Percentiles rank a stretch among this genome's conserved stretches.
These are phyloP conservation scores for Goniozus legneri DNA, from an alignment of 1,140 invertebrate genomes.

Conservation along the genomic window DNA sequence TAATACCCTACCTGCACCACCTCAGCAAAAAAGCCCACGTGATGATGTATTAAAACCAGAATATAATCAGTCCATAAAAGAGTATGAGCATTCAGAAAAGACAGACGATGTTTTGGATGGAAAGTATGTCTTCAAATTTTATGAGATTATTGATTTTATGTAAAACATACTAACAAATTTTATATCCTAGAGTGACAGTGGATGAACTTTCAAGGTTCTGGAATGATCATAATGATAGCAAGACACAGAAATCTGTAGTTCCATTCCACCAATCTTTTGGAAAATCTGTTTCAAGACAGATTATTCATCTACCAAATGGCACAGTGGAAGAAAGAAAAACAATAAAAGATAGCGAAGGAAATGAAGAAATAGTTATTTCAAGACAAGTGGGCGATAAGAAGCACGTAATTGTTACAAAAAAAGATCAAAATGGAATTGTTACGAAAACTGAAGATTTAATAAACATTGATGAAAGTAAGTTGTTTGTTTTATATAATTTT, in stretches of 20 bases:
- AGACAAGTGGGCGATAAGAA: constrained; percentile 50
- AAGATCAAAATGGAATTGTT: constrained; percentile 49
- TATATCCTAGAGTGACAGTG: constrained; percentile 38
- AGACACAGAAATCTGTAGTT: not conserved
- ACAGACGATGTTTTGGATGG: constrained; percentile 54
- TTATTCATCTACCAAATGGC: constrained; percentile 47
- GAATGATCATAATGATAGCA: constrained; percentile 19
- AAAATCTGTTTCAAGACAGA: constrained; percentile 39
- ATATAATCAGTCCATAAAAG: constrained; percentile 26
- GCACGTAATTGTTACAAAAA: constrained; percentile 45
- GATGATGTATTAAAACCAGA: constrained; percentile 51
- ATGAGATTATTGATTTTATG: constrained; percentile 10
- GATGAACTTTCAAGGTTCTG: constrained; percentile 44
- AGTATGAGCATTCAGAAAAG: constrained; percentile 24
- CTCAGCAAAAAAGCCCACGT: constrained; percentile 30
- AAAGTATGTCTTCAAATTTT: constrained; percentile 42
- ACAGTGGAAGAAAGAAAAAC: constrained; percentile 48
- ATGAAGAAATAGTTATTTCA: constrained; percentile 52
- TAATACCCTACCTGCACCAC: constrained; percentile 7
- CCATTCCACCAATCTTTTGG: constrained; percentile 23
- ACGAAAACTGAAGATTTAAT: constrained; percentile 49
- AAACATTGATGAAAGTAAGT: constrained; percentile 50
- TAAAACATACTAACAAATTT: constrained; percentile 10
- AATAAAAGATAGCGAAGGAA: constrained; percentile 52
- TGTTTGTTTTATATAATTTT: constrained; percentile 7